Base-by-base conservation (phyloP, 2,888 invertebrate species). In the Crocallis elinguaria region DNA sequence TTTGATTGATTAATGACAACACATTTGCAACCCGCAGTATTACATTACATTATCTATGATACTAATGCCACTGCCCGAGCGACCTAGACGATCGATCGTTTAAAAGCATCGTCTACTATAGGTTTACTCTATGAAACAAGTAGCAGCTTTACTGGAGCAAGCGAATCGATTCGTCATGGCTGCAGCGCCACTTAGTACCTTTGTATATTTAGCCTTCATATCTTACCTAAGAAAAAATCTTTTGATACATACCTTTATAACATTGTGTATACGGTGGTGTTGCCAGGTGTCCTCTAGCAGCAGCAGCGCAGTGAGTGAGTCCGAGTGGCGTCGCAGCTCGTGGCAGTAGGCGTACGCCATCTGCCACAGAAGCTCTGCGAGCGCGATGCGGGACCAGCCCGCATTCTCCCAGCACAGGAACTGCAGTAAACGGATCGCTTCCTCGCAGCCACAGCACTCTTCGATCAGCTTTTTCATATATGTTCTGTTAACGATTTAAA, bases 371-470 rank as follows among this genome's bases (percentile, higher is more conserved):
- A 99, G 89, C 89, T 99, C 98, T 35, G 96, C 95, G 27, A 99
- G 93, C 38, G 98, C 97, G 12, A 94, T 94, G 60, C 97, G 95
- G 21, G 98, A 98, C 88, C 98, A 97, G 66, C 95, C 95, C 16
- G 98, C 97, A 90, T 99, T 98, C 86, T 99, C 99, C 98, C 98
- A 99, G 76, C 97, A 97, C 82, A 98, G 95, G 87, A 97, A 99
- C 92, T 98, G 97, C 27, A 99, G 88, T 55, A 99, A 89, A 77
- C 97, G 95, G 35, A 97, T 93, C 2, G 97, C 96, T 64, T 99
- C 98, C 63, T 99, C 98, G 39, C 97, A 96, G 33, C 95, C 95
- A 84, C 97, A 97, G 36, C 97, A 96, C 77, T 99, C 98, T 85
- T 98, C 98, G 11, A 98, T 97, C 33, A 99, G 92, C 85, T 98